phyloP scores from a whole-genome alignment of 2,888 invertebrate genomes.

The Melipona beecheii region DNA sequence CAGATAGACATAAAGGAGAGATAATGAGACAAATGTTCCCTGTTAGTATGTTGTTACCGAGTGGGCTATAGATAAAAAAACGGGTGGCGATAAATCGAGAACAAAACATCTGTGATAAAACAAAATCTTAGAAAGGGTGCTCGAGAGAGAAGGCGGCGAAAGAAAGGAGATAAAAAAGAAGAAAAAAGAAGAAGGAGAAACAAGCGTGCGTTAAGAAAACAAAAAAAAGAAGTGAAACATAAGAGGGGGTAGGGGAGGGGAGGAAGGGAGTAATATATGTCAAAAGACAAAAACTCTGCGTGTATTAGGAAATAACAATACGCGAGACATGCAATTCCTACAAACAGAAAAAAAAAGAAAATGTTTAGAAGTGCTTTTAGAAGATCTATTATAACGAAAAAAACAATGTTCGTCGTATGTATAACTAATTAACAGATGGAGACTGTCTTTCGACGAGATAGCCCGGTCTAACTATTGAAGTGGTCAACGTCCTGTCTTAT shows the following conservation, averaged over 20 bases:
- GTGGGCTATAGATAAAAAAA: conserved; percentile 60
- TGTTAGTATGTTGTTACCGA: conserved; percentile 53
- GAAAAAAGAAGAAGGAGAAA: neutral
- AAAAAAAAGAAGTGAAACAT: neutral
- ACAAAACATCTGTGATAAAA: conserved; percentile 79
- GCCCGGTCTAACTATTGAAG: conserved; percentile 69
- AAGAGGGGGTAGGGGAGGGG: neutral
- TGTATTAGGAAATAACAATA: conserved; percentile 47
- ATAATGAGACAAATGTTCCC: conserved; percentile 46
- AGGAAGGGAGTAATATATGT: neutral
- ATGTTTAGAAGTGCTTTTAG: conserved; percentile 53
- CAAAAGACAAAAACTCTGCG: conserved; percentile 26
- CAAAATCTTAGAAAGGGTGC: conserved; percentile 74
- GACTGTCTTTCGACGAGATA: conserved; percentile 65
- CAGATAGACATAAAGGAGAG: conserved; percentile 27
- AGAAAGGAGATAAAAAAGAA: neutral
- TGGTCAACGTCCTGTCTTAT: conserved; percentile 55
- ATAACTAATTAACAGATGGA: conserved; percentile 43
- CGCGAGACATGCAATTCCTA: conserved; percentile 54
- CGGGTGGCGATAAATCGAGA: conserved; percentile 67
- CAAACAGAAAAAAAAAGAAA: neutral
- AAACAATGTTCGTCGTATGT: conserved; percentile 54
- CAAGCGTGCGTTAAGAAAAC: conserved; percentile 32
- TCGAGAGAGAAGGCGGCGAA: conserved; percentile 69
- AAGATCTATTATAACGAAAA: conserved; percentile 47